These are phyloP conservation scores for Callocephalon fimbriatum DNA, from an alignment of 2,113 vertebrate genomes.

Conservation along the genomic window DNA sequence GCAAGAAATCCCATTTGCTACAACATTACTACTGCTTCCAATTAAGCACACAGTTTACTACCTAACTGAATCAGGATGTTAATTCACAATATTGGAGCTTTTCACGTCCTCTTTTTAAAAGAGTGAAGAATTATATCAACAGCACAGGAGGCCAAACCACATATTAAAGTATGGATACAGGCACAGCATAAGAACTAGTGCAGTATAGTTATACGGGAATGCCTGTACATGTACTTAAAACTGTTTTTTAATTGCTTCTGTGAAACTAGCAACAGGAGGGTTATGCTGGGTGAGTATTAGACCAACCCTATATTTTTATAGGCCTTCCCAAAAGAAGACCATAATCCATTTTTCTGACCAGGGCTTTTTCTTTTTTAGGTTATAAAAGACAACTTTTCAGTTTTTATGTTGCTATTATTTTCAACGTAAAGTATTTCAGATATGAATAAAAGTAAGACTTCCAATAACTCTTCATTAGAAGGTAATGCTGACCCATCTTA, in stretches of 20 bases:
- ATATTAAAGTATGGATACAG: not conserved
- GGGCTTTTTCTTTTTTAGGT: not conserved
- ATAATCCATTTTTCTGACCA: not conserved
- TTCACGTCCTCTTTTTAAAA: not conserved
- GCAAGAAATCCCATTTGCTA: conserved; percentile 30
- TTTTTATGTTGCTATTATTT: not conserved
- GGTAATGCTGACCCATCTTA: not conserved
- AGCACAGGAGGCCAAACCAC: not conserved
- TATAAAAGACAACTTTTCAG: not conserved
- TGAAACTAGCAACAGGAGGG: not conserved
- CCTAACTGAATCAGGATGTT: not conserved
- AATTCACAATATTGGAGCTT: not conserved
- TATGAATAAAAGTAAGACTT: not conserved
- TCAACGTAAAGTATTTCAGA: not conserved
- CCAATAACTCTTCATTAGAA: not conserved
- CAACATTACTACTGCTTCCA: conserved; percentile 6
- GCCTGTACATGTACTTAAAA: not conserved
- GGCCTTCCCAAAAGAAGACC: not conserved
- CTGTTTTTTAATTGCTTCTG: not conserved
- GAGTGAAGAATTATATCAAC: not conserved
- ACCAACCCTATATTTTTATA: not conserved
- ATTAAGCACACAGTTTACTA: conserved; percentile 21
- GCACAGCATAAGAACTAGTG: not conserved
- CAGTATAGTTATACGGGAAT: not conserved
- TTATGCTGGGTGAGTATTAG: not conserved